These are phyloP conservation scores for Zelleria hepariella DNA, from an alignment of 2,888 invertebrate species.

Conservation along the genomic window DNA sequence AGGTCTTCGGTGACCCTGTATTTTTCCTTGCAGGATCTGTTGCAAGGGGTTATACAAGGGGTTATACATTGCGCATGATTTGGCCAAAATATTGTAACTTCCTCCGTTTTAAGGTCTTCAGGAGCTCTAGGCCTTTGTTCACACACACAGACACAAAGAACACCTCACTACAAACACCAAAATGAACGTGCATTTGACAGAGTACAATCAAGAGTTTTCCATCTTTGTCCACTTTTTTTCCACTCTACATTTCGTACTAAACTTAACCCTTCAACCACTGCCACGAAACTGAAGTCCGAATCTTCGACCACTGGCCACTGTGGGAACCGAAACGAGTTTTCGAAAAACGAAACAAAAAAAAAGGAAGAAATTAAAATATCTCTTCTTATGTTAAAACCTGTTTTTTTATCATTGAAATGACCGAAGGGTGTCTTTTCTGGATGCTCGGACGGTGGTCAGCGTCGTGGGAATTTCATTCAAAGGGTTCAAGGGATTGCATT, in stretches of 20 bases:
- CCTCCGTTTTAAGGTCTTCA: too few species aligned
- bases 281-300: slow-evolving; percentile 18
- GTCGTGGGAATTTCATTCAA: slow-evolving; percentile 11
- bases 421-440: background rate
- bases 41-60: too few species aligned
- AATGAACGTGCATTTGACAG: too few species aligned
- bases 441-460: slow-evolving; percentile 16
- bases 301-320: slow-evolving; percentile 23
- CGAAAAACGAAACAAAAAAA: background rate
- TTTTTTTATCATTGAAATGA: slow-evolving; percentile 5
- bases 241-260: background rate
- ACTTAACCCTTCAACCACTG: slow-evolving; percentile 20
- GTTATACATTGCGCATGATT: too few species aligned
- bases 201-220: too few species aligned
- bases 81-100: too few species aligned
- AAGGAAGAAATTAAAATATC: slow-evolving; percentile 15
- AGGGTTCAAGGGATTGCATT: background rate
- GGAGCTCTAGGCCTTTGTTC: too few species aligned
- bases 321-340: slow-evolving; percentile 39
- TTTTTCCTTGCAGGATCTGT: too few species aligned
- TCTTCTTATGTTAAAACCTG: slow-evolving; percentile 2
- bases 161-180: too few species aligned
- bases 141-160: too few species aligned
- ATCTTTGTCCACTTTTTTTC: background rate
- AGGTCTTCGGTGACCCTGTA: too few species aligned